Evolutionary conservation across 2,797 vertebrate genomes (phyloP).

Genomic region (Epinephelus awoara): DNA sequence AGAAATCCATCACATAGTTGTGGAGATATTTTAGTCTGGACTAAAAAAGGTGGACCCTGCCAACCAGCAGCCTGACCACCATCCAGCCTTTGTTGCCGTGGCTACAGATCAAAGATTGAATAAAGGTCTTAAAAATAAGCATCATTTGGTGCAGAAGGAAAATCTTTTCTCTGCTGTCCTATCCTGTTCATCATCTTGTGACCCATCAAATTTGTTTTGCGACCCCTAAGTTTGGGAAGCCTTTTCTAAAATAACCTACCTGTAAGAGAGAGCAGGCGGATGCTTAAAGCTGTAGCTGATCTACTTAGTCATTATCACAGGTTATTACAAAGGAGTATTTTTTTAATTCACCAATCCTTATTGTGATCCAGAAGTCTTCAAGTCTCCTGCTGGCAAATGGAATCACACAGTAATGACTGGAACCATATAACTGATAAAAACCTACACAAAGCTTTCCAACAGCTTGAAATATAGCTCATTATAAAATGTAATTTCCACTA

Average conservation of each 20-base stretch:
- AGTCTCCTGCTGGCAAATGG: constrained; percentile 1
- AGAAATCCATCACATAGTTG: background rate
- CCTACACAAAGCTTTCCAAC: background rate
- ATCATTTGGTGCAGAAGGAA: background rate
- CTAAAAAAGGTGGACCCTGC: background rate
- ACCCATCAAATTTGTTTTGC: background rate
- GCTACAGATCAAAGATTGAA: background rate
- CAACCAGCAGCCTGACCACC: background rate
- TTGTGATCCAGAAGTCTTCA: background rate
- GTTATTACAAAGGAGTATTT: background rate
- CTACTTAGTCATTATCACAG: background rate
- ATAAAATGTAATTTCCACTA: constrained; percentile 11
- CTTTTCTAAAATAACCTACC: background rate
- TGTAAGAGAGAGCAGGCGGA: background rate
- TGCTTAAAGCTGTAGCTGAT: constrained; percentile 5
- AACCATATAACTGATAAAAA: background rate
- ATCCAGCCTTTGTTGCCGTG: background rate
- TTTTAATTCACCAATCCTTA: background rate
- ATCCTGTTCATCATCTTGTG: background rate
- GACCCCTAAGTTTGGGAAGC: background rate
- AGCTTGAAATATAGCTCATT: constrained; percentile 26
- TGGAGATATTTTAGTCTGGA: background rate
- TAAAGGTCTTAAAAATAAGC: background rate
- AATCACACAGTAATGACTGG: background rate
- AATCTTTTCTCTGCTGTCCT: background rate